Conservation (phyloP, 1,140 invertebrate genomes). For the Nasonia longicornis region DNA sequence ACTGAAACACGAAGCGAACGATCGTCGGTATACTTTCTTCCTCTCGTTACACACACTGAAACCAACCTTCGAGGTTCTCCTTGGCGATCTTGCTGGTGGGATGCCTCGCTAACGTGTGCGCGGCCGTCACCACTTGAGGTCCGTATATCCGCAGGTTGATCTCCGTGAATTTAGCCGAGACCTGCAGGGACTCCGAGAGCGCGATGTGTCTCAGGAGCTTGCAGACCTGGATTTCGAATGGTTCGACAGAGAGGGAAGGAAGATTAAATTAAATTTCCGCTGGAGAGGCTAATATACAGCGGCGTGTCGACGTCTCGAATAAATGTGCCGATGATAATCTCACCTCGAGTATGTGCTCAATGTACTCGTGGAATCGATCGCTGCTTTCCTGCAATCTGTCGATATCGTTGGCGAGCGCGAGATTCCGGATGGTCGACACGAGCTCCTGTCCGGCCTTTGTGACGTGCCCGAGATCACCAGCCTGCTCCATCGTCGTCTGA, state of each 20-base stretch:
- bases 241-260: too few relatives aligned
- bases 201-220: conserved; percentile 96
- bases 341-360: conserved; percentile 93
- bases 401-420: conserved; percentile 83
- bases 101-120: conserved; percentile 90
- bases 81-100: conserved; percentile 95
- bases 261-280: background rate
- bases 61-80: conserved; percentile 90
- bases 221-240: conserved; percentile 80
- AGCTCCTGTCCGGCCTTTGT: conserved; percentile 80
- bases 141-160: conserved; percentile 94
- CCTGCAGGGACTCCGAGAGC: conserved; percentile 92
- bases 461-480: conserved; percentile 79
- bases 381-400: conserved; percentile 85
- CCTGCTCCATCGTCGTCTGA: conserved; percentile 79
- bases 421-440: conserved; percentile 81
- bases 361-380: conserved; percentile 89
- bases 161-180: conserved; percentile 95
- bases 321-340: conserved; percentile 42
- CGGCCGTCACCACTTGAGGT: conserved; percentile 93
- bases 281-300: too few relatives aligned
- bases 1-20: conserved; percentile 70
- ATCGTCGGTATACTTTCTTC: background rate
- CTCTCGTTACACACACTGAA: background rate
- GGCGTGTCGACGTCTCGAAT: background rate